Conservation (phyloP, 2,797 vertebrate genomes). For the Ataeniobius toweri region DNA sequence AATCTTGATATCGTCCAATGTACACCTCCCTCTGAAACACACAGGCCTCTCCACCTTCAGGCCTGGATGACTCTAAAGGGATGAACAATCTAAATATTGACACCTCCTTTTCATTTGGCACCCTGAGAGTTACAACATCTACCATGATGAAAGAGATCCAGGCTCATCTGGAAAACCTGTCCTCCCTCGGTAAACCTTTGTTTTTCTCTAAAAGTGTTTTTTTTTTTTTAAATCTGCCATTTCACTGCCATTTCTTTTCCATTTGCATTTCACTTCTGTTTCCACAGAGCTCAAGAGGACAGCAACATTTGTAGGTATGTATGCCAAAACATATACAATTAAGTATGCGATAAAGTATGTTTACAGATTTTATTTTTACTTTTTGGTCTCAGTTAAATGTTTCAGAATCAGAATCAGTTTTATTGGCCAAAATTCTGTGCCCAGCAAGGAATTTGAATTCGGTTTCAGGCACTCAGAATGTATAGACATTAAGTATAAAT, state of each 20-base stretch:
- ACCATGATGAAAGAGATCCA: slow-evolving; percentile 59
- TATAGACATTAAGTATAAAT: too few species aligned
- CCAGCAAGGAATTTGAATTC: too few species aligned
- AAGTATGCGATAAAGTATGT: neutral
- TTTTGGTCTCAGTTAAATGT: neutral
- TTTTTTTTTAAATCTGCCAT: neutral
- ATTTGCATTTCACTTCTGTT: neutral
- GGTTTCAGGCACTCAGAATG: too few species aligned
- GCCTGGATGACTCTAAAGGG: neutral
- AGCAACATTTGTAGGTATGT: slow-evolving; percentile 66
- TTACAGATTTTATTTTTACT: neutral
- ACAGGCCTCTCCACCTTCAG: slow-evolving; percentile 22
- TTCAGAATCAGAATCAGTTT: neutral
- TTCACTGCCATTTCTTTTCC: accelerated
- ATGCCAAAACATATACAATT: neutral
- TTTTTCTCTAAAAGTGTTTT: accelerated
- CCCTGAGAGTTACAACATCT: slow-evolving; percentile 36
- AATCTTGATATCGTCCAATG: neutral
- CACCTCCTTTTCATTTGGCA: slow-evolving; percentile 45
- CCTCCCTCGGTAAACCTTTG: slow-evolving; percentile 50
- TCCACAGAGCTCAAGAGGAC: slow-evolving; percentile 69
- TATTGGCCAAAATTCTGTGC: too few species aligned
- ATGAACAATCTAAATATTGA: slow-evolving; percentile 31
- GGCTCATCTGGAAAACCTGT: slow-evolving; percentile 57
- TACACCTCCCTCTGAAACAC: neutral